Conservation (phyloP, 2,113 vertebrate genomes). For the Paraplagusia blochii region DNA sequence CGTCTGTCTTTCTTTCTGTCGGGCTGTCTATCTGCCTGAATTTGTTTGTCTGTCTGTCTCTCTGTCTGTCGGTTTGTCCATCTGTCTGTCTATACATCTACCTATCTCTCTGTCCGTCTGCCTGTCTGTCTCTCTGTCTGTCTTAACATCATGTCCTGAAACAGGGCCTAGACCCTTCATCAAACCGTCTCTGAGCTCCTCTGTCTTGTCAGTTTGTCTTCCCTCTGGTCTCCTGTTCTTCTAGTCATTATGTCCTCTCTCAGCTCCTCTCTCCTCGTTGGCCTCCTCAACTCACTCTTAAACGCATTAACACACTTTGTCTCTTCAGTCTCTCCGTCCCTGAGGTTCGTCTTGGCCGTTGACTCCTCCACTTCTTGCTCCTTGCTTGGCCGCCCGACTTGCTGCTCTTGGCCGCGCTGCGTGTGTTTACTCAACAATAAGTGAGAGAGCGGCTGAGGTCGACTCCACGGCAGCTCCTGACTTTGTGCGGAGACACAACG, state of each 20-base stretch:
- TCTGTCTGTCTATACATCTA: no score
- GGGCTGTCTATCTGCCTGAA: no score
- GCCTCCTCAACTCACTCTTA: constrained; percentile 18
- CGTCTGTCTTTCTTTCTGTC: no score
- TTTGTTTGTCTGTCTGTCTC: no score
- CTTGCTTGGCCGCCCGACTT: constrained; percentile 47
- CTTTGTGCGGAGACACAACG: constrained; percentile 19
- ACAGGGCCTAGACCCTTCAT: no score
- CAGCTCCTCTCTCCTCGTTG: neutral
- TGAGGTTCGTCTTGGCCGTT: constrained; percentile 18
- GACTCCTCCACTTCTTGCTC: constrained; percentile 41
- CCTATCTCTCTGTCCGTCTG: no score
- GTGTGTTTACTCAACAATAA: constrained; percentile 63
- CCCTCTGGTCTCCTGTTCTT: constrained; percentile 14
- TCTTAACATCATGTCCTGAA: no score
- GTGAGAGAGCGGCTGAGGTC: constrained; percentile 30
- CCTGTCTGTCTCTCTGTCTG: no score
- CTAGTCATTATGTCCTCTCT: neutral
- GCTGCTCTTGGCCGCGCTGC: constrained; percentile 40
- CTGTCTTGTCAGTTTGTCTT: constrained; percentile 44
- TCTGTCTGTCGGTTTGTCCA: no score
- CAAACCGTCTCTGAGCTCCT: constrained; percentile 25
- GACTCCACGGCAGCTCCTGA: constrained; percentile 41
- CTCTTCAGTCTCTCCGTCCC: neutral
- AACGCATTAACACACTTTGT: constrained; percentile 1